Evolutionary conservation across 2,113 vertebrate genomes (phyloP), one percentile per base, ranked within the genome.

Genomic region (Lepisosteus osseus): DNA sequence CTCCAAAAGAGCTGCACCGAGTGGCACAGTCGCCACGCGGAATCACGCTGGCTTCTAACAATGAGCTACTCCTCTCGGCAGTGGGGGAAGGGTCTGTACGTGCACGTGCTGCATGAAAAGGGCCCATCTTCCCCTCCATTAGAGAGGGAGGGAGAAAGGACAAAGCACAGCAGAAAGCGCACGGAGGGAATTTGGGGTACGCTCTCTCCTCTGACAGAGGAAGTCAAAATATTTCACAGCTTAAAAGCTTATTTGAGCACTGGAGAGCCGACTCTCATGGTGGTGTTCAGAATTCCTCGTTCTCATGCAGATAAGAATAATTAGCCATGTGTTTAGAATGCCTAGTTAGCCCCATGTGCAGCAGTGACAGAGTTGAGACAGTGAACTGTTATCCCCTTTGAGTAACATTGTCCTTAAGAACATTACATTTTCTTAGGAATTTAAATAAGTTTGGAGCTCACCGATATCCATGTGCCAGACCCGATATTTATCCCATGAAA

Each of bases 41-140:
- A 17, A 40, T 40, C 14, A 12, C 41, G 17, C 62, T 64, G 73
- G 63, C 67, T 54, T 71, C 56, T 66, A 75, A 77, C 76, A 80
- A 79, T 70, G 71, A 56, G 72, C 68, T 68, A 70, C 73, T 75
- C 64, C 71, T 70, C 69, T 51, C 15, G 45, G 15, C 45, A 13
- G 69, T 54, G 71, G 65, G 70, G 69, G 73, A 62, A 59, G 67
- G 51, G 61, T 57, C 62, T 65, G 75, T 14, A 59, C 41, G 65
- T 51, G 72, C 56, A 72, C 70, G 74, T 73, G 74, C 76, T 15
- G 70, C 78, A 73, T 77, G 78, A 82, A 81, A 29, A 76, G 72
- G 57, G 68, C 71, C 74, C 74, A 75, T 79, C 76, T 73, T 73
- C 74, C 68, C 74, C 70, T 68, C 65, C 54, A 41, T 72, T 65